Conservation (phyloP, 2,113 vertebrate genomes). For the Strigops habroptila region DNA sequence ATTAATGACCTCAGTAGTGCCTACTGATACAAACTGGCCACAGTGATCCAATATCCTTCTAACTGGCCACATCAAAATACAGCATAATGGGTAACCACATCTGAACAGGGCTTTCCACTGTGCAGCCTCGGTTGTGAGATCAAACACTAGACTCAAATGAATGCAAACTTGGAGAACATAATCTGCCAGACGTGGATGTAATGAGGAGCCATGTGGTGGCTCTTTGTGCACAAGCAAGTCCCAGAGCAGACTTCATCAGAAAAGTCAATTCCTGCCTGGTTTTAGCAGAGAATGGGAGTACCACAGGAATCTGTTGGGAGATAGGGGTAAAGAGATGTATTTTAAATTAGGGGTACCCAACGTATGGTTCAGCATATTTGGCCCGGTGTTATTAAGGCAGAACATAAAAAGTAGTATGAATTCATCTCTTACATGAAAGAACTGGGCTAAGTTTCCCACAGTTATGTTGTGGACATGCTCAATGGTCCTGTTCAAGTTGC, state of each 20-base stretch:
- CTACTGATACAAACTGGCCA: background rate
- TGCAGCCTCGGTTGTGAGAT: fast-evolving
- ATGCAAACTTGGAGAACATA: background rate
- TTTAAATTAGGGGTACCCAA: background rate
- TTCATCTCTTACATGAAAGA: background rate
- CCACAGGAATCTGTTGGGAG: background rate
- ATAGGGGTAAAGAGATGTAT: background rate
- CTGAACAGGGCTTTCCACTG: background rate
- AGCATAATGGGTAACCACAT: background rate
- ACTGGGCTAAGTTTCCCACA: background rate
- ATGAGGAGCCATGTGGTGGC: fast-evolving
- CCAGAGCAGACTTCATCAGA: background rate
- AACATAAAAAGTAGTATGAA: background rate
- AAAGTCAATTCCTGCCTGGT: background rate
- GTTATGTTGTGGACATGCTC: background rate
- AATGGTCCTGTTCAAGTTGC: background rate
- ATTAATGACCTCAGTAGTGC: background rate
- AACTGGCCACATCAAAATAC: background rate
- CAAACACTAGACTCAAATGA: background rate
- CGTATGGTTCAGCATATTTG: background rate
- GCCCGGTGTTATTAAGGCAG: background rate
- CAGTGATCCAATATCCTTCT: background rate
- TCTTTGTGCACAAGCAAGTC: background rate
- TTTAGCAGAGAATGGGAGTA: background rate
- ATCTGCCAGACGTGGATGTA: background rate